Base-by-base conservation (phyloP, 1,140 invertebrate genomes). In the Acromyrmex heyeri region DNA sequence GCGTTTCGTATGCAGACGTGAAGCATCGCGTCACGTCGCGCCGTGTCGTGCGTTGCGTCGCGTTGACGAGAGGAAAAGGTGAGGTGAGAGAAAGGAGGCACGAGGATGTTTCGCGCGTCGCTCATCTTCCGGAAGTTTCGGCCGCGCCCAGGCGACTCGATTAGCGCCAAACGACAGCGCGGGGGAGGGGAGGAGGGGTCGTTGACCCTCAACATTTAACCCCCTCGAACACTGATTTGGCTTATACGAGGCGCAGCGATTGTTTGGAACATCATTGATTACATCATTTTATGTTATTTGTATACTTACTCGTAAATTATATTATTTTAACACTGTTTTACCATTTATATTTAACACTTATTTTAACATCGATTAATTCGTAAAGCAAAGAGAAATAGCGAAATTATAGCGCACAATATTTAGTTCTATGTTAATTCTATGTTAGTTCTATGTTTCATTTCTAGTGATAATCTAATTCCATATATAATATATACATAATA, bases 51-150 rank as follows among this genome's bases (percentile, higher is more conserved):
- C 24, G 24, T 24, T 24, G 78, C 62, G 77, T 50, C 70, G 65
- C 55, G 50, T 86, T 30, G 18, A 34, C 67, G 64, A 88, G 72
- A 57, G 12, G 24, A 76, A 53, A 24, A 24, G 34, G 34, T 14
- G n/a, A 48, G 55, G 27, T 0, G 44, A 87, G 55, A 44, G 57
- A 24, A 69, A 85, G 69, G 57, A 24, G 38, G 48, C 61, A 48
- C 18, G 34, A 53, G 69, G 69, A 48, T 8, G 65, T 30, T 44
- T 62, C 62, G 57, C 89, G 75, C 18, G 65, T 69, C 38, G 65
- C 21, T 69, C 65, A 69, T 86, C 70, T 86, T 89, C 69, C 90
- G 89, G 87, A 89, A 91, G 90, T 91, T 89, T 87, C 65, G 50
- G 55, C 82, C 78, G 65, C 79, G 79, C 70, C 83, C 81, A 86